Base-by-base conservation (phyloP, 1,140 invertebrate species). In the Drosophila littoralis region DNA sequence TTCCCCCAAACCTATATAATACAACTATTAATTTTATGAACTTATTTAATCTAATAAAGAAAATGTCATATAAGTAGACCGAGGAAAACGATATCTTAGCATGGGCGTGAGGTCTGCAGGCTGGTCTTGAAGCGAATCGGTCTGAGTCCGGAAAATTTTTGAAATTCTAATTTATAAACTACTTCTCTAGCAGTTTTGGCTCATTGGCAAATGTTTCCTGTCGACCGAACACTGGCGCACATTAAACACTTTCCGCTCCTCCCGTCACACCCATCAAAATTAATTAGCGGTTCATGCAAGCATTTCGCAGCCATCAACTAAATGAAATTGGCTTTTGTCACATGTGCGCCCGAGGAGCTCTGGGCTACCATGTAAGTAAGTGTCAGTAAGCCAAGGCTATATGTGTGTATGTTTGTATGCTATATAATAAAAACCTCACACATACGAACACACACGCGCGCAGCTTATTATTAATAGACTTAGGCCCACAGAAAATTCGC, bases 261-360 rank as follows among this genome's bases (percentile, higher is more conserved):
- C n/a, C 13, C 33, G 12, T 13, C 40, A 22, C 55, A 4, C 9
- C 42, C 13, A 50, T 48, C 42, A 43, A 74, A 74, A 69, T 74
- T 74, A 74, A 74, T 74, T 74, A 69, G 71, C 58, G 71, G 71
- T 74, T 69, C 50, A 69, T 52, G 64, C 35, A 15, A 43, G 48
- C 65, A 69, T 59, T 72, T 73, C 38, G 63, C 70, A 58, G 64
- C 12, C 70, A 68, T 59, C 64, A 61, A 74, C 50, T 77, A 55
- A 74, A 77, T 77, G 64, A 77, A 77, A 68, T 75, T 77, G 71
- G 58, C 75, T 64, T 77, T 77, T 74, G 75, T 77, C 70, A 69
- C 65, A 75, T 64, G 50, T 70, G 68, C 28, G 33, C 48, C 54
- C 22, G 36, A 42, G 33, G 36, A 52, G 38, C 58, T 28, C n/a